Evolutionary conservation across 2,797 vertebrate genomes (phyloP).

Genomic region (Liasis olivaceus): DNA sequence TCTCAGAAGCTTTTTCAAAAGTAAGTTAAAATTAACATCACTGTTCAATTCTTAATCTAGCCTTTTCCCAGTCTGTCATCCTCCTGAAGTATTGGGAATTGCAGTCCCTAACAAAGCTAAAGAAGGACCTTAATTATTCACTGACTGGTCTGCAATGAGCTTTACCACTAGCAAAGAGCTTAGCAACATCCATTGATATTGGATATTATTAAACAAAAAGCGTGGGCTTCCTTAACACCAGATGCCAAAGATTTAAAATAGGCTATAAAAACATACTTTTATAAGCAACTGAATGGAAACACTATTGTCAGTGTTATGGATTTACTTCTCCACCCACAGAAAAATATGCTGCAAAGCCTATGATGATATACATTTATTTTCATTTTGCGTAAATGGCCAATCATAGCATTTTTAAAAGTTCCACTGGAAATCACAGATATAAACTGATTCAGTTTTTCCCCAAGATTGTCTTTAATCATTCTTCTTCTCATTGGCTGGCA

Average conservation of each 20-base stretch:
- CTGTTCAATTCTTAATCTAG: neutral
- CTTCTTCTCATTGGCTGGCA: neutral
- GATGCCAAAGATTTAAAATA: conserved; percentile 3
- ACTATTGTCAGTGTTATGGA: neutral
- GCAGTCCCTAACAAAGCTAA: neutral
- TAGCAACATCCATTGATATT: neutral
- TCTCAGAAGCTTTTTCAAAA: neutral
- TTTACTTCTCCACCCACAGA: neutral
- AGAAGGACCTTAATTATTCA: neutral
- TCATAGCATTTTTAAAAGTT: neutral
- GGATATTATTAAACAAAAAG: neutral
- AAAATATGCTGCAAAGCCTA: neutral
- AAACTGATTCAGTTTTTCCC: neutral
- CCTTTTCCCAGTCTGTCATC: neutral
- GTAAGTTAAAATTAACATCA: neutral
- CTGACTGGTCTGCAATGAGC: neutral
- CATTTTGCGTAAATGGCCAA: neutral
- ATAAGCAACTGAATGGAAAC: neutral
- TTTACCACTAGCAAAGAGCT: neutral
- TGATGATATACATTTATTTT: neutral
- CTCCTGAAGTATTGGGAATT: no score
- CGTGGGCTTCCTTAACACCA: neutral
- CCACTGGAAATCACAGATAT: neutral
- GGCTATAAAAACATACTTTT: conserved; percentile 1
- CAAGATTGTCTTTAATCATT: neutral